Evolutionary conservation across 2,888 invertebrate species (phyloP), one percentile per base, ranked within the genome.

Genomic region (Choristoneura rosaceana): DNA sequence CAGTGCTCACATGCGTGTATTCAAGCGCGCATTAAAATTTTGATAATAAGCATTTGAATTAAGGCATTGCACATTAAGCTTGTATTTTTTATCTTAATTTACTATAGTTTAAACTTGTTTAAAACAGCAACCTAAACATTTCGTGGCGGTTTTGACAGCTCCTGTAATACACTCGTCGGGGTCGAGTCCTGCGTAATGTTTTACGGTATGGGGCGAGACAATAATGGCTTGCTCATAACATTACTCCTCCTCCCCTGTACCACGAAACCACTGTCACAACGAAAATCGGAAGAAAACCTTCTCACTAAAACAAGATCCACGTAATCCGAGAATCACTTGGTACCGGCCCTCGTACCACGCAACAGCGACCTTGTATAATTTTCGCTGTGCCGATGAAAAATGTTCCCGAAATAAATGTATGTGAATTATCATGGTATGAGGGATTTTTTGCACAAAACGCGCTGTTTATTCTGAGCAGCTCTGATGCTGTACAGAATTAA

Each of bases 141-240:
- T 67, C 71, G 76, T 78, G 80, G 80, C 76, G 88, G 88, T 89
- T 87, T 85, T 86, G 82, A 82, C 93, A 90, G 86, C 93, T 93
- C 92, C 77, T 79, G 69, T 64, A 83, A 84, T 87, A 81, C 84
- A 87, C 90, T 82, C 82, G 78, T 81, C 84, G 82, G 86, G 87
- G 87, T 86, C 88, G 89, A 87, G 84, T 87, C 89, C 92, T 93
- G 88, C 91, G 92, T 93, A 93, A 93, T 93, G 93, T 91, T 94
- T 93, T 94, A 94, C 93, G 93, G 93, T 93, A 94, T 94, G 91
- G 93, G 91, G 90, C 91, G 93, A 93, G 93, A 94, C 94, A 94
- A 94, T 94, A 94, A 94, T 94, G 94, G 93, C 88, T 92, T 90
- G 93, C 94, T 94, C 94, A 94, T 94, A 94, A 94, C 94, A 94